A percentile compares a stretch with the other conserved stretches of the same genome.
Evolutionary conservation across 2,888 invertebrate genomes (phyloP).

Genomic region (Drosophila differens): DNA sequence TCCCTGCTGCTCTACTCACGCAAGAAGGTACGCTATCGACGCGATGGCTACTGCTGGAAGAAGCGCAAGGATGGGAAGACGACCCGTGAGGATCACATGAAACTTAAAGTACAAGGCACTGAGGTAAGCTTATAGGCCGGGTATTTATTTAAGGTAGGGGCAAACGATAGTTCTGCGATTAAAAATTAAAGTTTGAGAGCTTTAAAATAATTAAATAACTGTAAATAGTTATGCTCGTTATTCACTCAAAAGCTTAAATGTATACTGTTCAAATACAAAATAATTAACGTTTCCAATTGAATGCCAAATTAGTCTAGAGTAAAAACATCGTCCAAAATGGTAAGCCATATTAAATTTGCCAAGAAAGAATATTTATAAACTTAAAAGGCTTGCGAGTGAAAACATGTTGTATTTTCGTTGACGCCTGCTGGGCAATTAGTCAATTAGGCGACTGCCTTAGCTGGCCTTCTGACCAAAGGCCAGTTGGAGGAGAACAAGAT

Average conservation of each 20-base stretch:
- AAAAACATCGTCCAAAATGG: neutral
- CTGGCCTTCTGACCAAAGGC: slow-evolving; percentile 44
- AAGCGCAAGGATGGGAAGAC: slow-evolving; percentile 99
- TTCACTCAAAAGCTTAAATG: neutral
- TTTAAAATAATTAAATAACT: neutral
- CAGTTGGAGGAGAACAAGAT: slow-evolving; percentile 48
- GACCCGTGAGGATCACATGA: slow-evolving; percentile 99
- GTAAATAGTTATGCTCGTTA: neutral
- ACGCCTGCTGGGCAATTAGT: slow-evolving; percentile 64
- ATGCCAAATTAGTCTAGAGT: neutral
- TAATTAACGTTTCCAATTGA: neutral
- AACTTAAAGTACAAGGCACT: slow-evolving; percentile 98
- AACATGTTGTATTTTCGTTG: slow-evolving; percentile 6
- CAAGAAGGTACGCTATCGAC: slow-evolving; percentile 97
- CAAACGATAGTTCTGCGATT: neutral
- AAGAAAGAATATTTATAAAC: neutral
- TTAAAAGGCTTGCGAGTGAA: neutral
- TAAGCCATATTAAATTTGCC: neutral
- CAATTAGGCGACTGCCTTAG: slow-evolving; percentile 61
- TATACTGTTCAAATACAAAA: neutral
- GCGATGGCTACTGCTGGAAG: slow-evolving; percentile 99
- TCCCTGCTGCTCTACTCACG: slow-evolving; percentile 98
- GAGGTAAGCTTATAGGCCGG: slow-evolving; percentile 88
- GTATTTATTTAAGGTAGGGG: neutral
- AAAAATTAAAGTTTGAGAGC: neutral